Evolutionary conservation across 2,113 vertebrate genomes (phyloP).

Genomic region (Genyomyrus donnyi): DNA sequence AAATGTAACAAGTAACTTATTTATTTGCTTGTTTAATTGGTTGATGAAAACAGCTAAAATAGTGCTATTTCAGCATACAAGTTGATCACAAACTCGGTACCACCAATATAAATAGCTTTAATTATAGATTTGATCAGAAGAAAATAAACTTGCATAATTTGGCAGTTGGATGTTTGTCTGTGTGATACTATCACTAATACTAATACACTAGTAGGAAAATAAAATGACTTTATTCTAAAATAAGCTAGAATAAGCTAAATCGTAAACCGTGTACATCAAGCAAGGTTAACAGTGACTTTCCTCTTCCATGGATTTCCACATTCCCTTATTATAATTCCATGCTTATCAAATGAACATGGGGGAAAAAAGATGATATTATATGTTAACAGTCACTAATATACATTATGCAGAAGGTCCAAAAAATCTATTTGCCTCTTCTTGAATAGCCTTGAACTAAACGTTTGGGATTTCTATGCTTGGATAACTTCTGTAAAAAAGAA

Average conservation of each 20-base stretch:
- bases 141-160: slow-evolving; percentile 51
- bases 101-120: slow-evolving; percentile 3
- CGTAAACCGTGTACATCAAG: not conserved
- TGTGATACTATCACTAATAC: slow-evolving; percentile 40
- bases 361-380: not conserved
- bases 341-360: not conserved
- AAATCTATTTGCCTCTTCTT: not conserved
- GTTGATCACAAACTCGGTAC: not conserved
- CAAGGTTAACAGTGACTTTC: not conserved
- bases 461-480: not conserved
- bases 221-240: slow-evolving; percentile 31
- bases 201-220: slow-evolving; percentile 35
- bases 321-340: not conserved
- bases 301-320: not conserved
- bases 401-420: not conserved
- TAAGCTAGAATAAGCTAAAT: not conserved
- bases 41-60: slow-evolving; percentile 26
- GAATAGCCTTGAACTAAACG: not conserved
- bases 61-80: slow-evolving; percentile 2
- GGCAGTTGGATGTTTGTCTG: slow-evolving; percentile 36
- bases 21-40: not conserved
- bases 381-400: not conserved
- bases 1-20: slow-evolving; percentile 36
- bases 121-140: slow-evolving; percentile 47
- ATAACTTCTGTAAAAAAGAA: not conserved